Base-by-base conservation (phyloP, 2,888 invertebrate genomes). In the Cataglyphis albicans region DNA sequence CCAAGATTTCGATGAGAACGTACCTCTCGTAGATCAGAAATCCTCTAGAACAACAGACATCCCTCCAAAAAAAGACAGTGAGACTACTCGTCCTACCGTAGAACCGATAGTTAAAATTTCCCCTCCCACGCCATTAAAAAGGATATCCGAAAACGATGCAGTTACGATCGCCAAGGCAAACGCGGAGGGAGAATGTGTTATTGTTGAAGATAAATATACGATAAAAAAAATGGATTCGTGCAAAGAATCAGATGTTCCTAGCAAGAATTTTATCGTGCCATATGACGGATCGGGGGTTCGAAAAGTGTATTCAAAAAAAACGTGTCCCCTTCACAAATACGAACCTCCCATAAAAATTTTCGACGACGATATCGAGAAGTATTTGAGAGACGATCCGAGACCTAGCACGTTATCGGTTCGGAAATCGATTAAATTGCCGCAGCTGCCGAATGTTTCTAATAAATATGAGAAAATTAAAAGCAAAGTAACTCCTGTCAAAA, bases 301-400 rank as follows among this genome's bases (percentile, higher is more conserved):
- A 38, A 84, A 76, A 83, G 63, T 87, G 35, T 83, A 84, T 70
- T 57, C 85, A 18, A 89, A 76, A 48, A 41, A 75, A 18, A 74
- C 78, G 25, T 89, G 89, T 80, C 90, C 90, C 7, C 44, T 64
- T 55, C 90, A 91, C 63, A 86, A 81, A 84, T 81, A 85, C 38
- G 81, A 81, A 15, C 64, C 74, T 0, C 59, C 81, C 3, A 48
- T 78, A 1, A 83, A 83, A 81, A 87, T 90, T 52, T 88, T 88
- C 52, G 86, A 89, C 63, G 87, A 89, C 21, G 83, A 89, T 63
- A 86, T 88, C 32, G 81, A 85, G 21, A 82, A 83, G 48, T 86
- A 85, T 70, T 78, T 90, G 64, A 59, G 18, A 55, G 61, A 84
- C 48, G 76, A 67, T 32, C 82, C 64, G 75, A 85, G 68, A 74